phyloP scores from a whole-genome alignment of 2,113 vertebrate species.

The Glareola pratincola region DNA sequence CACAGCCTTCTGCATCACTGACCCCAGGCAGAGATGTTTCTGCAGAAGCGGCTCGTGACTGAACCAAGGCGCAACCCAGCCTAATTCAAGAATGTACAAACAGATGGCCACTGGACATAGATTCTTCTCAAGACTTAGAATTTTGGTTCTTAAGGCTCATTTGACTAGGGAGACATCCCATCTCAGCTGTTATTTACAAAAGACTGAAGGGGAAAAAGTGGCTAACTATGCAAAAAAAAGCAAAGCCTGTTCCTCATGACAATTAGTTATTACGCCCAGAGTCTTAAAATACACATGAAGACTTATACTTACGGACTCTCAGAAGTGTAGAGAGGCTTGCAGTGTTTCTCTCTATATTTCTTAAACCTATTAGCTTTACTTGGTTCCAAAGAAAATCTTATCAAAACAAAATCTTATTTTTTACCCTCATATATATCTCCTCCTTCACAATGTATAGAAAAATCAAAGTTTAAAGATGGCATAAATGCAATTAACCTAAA shows the following conservation, averaged over 20 bases:
- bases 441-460: not conserved
- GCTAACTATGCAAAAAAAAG: not conserved
- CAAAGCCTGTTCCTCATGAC: not conserved
- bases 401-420: not conserved
- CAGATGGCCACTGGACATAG: not conserved
- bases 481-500: not conserved
- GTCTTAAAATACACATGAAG: not conserved
- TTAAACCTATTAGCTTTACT: not conserved
- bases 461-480: not conserved
- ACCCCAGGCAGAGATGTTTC: not conserved
- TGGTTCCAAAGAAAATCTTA: not conserved
- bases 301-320: not conserved
- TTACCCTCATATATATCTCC: not conserved
- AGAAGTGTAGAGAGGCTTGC: not conserved
- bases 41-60: not conserved
- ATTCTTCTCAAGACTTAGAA: not conserved
- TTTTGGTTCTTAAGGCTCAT: not conserved
- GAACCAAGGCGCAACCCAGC: not conserved
- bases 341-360: not conserved
- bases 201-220: not conserved
- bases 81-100: not conserved
- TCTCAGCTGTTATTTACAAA: not conserved
- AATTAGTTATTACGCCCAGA: not conserved
- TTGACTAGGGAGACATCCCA: not conserved
- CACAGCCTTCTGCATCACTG: not conserved